Evolutionary conservation across 2,888 invertebrate species (phyloP).

Genomic region (Molorchus minor): DNA sequence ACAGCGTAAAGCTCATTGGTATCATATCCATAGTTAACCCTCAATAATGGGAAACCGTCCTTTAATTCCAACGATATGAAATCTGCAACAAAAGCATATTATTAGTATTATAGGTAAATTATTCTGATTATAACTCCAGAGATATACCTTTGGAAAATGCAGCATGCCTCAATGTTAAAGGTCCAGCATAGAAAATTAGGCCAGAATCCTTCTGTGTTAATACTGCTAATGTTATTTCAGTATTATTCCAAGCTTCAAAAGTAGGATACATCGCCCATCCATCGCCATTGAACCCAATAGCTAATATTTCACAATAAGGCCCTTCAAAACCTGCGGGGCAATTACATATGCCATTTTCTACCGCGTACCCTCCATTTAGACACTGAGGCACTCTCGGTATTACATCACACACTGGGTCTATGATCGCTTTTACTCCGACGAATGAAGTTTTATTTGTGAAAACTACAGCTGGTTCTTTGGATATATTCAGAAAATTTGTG

Average conservation of each 20-base stretch:
- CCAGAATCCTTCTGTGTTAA: conserved; percentile 80
- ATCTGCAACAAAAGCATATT: conserved; percentile 66
- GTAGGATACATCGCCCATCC: conserved; percentile 94
- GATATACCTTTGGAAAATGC: conserved; percentile 71
- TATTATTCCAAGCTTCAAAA: conserved; percentile 85
- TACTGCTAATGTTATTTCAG: conserved; percentile 83
- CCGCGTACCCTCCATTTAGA: conserved; percentile 65
- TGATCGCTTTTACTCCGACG: conserved; percentile 88
- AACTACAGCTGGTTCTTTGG: conserved; percentile 81
- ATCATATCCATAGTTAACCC: conserved; percentile 89
- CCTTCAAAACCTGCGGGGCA: conserved; percentile 83
- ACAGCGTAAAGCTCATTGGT: conserved; percentile 72
- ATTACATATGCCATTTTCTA: conserved; percentile 73
- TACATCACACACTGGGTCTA: conserved; percentile 80
- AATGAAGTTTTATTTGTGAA: conserved; percentile 94
- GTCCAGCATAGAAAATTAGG: conserved; percentile 91
- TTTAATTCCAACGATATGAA: conserved; percentile 89
- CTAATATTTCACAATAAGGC: conserved; percentile 89
- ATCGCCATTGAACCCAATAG: conserved; percentile 87
- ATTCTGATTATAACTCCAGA: neutral
- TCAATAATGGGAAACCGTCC: conserved; percentile 83
- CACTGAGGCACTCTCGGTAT: conserved; percentile 47
- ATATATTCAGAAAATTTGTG: conserved; percentile 74
- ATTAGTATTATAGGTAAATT: neutral
- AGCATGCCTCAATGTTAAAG: conserved; percentile 67